phyloP scores from a whole-genome alignment of 2,113 vertebrate species.

The Spheniscus mendiculus region DNA sequence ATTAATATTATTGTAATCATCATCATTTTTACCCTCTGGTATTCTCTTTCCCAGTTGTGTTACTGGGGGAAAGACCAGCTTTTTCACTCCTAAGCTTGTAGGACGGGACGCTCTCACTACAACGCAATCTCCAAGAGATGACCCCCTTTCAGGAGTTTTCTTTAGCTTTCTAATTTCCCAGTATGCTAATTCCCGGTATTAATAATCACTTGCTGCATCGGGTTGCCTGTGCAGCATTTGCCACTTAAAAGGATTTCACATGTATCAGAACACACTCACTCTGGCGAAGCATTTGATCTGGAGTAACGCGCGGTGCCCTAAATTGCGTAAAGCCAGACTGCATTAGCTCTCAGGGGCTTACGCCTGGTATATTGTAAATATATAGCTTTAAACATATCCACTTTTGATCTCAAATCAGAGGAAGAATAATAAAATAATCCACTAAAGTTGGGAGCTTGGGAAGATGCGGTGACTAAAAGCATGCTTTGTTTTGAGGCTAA shows the following conservation, averaged over 20 bases:
- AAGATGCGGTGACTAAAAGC: conserved; percentile 15
- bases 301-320: rapidly evolving
- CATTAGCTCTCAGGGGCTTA: neutral
- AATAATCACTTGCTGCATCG: neutral
- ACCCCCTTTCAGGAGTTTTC: neutral
- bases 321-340: neutral
- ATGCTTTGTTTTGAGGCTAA: conserved; percentile 16
- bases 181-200: neutral
- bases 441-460: neutral
- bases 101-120: neutral
- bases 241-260: neutral
- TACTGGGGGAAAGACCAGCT: neutral
- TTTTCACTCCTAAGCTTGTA: neutral
- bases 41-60: neutral
- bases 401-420: conserved; percentile 17
- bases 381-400: neutral
- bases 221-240: neutral
- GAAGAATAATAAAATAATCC: conserved; percentile 42
- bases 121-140: neutral
- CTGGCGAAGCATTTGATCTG: neutral
- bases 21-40: neutral
- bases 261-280: neutral
- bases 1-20: too few relatives aligned
- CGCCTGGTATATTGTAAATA: neutral
- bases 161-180: neutral